Base-by-base conservation (phyloP, 2,113 vertebrate species). In the Cebidichthys violaceus region DNA sequence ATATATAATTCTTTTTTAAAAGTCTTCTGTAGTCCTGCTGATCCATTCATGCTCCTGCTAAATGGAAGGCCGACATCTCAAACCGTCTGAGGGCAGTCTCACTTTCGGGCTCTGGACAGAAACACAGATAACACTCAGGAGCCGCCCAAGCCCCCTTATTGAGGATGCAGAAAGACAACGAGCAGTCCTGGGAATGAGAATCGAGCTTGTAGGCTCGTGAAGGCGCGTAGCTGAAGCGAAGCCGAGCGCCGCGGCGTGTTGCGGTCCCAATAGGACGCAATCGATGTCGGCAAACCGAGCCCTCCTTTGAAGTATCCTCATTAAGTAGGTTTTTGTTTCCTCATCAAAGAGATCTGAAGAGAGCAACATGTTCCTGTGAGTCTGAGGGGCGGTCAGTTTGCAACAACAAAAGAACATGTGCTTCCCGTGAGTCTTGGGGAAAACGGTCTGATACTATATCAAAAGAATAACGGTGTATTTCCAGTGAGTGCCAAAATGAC, bases 291-390 rank as follows among this genome's bases (percentile, higher is more conserved):
- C 77, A 82, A 73, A 45, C 79, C 7, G 9, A 85, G 65, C 67
- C 65, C 62, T 71, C 61, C 83, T 88, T 89, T 88, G 79, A 90
- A 90, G 85, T 45, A 15, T 89, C 79, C 84, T 89, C 85, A 83
- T 83, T 87, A 81, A 71, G 37, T 7, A 27, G 57, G 71, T 22
- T 65, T 60, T 81, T 82, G 52, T 84, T 73, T 82, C 43, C 72
- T 71, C 76, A 24, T 85, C 75, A 83, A 60, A 85, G 75, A 83
- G 59, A 77, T 83, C 60, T 80, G 74, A 83, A 65, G 79, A 81
- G 37, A 71, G 64, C 65, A 61, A 76, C 45, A 10, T 6, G 5
- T 85, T 71, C 67, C 65, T 65, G 31, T 20, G 61, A 87, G 69
- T 87, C 62, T 59, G 20, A 66, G 35, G 74, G 79, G 65, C 29